Base-by-base conservation (phyloP, 1,140 invertebrate genomes). In the Paralvinella palmiformis region DNA sequence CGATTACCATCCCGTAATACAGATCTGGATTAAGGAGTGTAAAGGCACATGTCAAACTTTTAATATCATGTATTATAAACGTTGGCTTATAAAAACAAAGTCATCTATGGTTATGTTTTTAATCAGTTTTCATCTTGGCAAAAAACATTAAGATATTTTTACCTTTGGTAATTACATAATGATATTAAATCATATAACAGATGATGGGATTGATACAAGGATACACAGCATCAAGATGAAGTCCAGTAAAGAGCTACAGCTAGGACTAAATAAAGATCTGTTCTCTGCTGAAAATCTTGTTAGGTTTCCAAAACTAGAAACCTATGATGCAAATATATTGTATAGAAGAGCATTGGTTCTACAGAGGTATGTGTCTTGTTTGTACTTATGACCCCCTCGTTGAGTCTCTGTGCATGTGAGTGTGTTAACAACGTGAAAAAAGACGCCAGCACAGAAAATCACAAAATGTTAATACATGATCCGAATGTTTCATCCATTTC, bases 131-230 rank as follows among this genome's bases (percentile, higher is more conserved):
- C 7, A 20, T 52, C 5, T 20, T 52, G 48, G n/a, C 48, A 7
- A 44, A n/a, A n/a, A n/a, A n/a, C n/a, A n/a, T n/a, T n/a, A n/a
- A n/a, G n/a, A n/a, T n/a, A n/a, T n/a, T n/a, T n/a, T n/a, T n/a
- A n/a, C n/a, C n/a, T 57, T 53, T 10, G 10, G 50, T 10, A 24
- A 24, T 7, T 15, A 10, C 13, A 13, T 53, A 10, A 10, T 53
- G 50, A 53, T 15, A 15, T 15, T 53, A n/a, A n/a, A n/a, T n/a
- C n/a, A n/a, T n/a, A n/a, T 22, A 64, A 20, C 66, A 79, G 78
- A 76, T 56, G 75, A 74, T 31, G 78, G 78, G 24, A 78, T 80
- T 50, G 78, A 80, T 50, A 76, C 75, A 33, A 63, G 78, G 48
- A 72, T 80, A 10, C 63, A 75, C 27, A 73, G 72, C 5, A 62